Evolutionary conservation across 1,140 invertebrate species (phyloP), one percentile per base, ranked within the genome.

Genomic region (Venustaconcha ellipsiformis): DNA sequence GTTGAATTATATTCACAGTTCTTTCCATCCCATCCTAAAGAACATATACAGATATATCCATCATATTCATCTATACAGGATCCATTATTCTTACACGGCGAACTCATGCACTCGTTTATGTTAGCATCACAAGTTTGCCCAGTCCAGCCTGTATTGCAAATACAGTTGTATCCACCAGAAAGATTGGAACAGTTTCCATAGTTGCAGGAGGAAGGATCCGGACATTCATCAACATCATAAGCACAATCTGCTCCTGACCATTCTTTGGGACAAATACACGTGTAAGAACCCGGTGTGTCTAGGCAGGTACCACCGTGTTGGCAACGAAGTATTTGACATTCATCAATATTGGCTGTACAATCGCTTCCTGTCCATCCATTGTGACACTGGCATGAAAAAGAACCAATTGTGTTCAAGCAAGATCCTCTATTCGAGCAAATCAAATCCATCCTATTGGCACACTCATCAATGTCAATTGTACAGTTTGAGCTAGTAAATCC

Each of bases 401-500:
- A 37, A 37, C 37, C 37, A 37, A 37, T 37, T 6, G 37, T 23
- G 23, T 37, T 37, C 37, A 37, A 8, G 37, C 37, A 37, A 37
- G 3, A 37, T 37, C 37, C 37, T 37, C 37, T 8, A 37, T 37
- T 37, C 37, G 37, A 37, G 8, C 37, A 37, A 37, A 37, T 37
- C 37, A 4, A 4, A 37, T 4, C 37, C 1, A 8, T 37, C 8
- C 37, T 8, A 0, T 37, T 37, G 37, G 37, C 37, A 37, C 37
- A 37, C 37, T 37, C 37, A 37, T 37, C 37, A 37, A 37, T 73
- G 78, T 76, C 96, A 80, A 95, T 93, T 91, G 99, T 97, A 90
- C 97, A 99, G 79, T 94, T 93, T 78, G 94, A 92, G 69, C 97
- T 97, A 3, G 95, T 96, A 89, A 98, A 99, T 57, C 97, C 97